Evolutionary conservation across 2,888 invertebrate species (phyloP).

Genomic region (Eupelmus urozonus): DNA sequence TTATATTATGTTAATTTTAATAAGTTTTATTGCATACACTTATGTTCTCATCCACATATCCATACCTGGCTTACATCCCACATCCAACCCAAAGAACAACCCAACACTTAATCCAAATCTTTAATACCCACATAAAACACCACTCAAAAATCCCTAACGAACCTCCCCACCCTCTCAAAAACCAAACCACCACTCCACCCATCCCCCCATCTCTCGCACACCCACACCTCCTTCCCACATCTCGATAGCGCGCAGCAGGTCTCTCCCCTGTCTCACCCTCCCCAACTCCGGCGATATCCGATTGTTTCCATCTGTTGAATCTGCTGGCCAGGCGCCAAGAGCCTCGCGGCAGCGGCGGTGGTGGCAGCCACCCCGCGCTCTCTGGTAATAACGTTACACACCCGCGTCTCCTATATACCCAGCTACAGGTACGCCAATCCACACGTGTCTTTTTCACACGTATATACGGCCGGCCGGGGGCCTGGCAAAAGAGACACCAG

Average conservation of each 20-base stretch:
- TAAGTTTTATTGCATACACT: no score
- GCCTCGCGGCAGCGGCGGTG: slow-evolving; percentile 12
- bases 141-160: no score
- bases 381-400: slow-evolving; percentile 66
- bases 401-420: no score
- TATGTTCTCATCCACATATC: no score
- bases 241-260: background rate
- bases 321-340: slow-evolving; percentile 68
- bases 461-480: background rate
- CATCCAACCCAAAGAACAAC: no score
- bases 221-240: no score
- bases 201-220: background rate
- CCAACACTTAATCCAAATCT: no score
- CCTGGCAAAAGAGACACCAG: background rate
- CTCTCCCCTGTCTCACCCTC: background rate
- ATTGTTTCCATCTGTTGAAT: slow-evolving; percentile 73
- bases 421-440: slow-evolving; percentile 29
- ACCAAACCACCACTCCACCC: background rate
- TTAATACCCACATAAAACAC: no score
- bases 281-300: slow-evolving; percentile 53
- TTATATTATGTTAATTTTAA: no score
- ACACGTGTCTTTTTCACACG: background rate
- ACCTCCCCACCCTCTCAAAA: no score
- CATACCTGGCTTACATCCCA: no score
- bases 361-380: slow-evolving; percentile 45